Percentiles rank a stretch among this genome's conserved stretches.
phyloP scores from a whole-genome alignment of 2,797 vertebrate genomes.

The Acanthurus lineatus region DNA sequence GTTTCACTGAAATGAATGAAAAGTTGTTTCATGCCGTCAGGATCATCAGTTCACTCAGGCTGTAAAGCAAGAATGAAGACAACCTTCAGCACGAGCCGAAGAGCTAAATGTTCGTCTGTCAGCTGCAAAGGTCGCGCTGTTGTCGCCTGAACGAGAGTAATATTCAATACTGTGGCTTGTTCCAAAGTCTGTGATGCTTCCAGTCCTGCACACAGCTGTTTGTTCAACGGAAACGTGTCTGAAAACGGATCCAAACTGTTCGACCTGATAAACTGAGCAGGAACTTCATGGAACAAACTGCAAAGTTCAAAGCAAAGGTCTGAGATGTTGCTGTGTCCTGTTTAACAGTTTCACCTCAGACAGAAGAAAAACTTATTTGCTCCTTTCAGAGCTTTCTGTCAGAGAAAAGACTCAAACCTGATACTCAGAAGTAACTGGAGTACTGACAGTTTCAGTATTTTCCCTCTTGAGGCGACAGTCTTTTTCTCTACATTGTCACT shows the following conservation, averaged over 20 bases:
- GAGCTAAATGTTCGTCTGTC: conserved; percentile 23
- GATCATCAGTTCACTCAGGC: conserved; percentile 11
- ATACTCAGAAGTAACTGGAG: too few relatives aligned
- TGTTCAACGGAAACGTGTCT: background rate
- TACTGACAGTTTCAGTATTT: too few relatives aligned
- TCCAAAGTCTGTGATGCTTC: background rate
- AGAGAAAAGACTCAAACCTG: too few relatives aligned
- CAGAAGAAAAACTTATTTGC: too few relatives aligned
- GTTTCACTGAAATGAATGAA: conserved; percentile 17
- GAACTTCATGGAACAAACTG: background rate
- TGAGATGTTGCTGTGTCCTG: too few relatives aligned
- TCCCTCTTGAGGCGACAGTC: background rate
- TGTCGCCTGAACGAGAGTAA: conserved; percentile 18
- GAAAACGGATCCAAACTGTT: background rate
- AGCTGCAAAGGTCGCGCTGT: conserved; percentile 46
- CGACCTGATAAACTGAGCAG: too few relatives aligned
- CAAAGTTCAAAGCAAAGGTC: too few relatives aligned
- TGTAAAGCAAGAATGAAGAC: conserved; percentile 46
- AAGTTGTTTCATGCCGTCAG: conserved; percentile 13
- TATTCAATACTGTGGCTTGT: conserved; percentile 12
- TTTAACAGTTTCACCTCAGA: too few relatives aligned
- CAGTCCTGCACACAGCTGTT: background rate
- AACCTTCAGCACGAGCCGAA: background rate
- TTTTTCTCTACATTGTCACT: background rate
- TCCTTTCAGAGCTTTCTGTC: too few relatives aligned